These are phyloP conservation scores for Centruroides vittatus DNA, from an alignment of 1,140 invertebrate genomes.

Conservation along the genomic window DNA sequence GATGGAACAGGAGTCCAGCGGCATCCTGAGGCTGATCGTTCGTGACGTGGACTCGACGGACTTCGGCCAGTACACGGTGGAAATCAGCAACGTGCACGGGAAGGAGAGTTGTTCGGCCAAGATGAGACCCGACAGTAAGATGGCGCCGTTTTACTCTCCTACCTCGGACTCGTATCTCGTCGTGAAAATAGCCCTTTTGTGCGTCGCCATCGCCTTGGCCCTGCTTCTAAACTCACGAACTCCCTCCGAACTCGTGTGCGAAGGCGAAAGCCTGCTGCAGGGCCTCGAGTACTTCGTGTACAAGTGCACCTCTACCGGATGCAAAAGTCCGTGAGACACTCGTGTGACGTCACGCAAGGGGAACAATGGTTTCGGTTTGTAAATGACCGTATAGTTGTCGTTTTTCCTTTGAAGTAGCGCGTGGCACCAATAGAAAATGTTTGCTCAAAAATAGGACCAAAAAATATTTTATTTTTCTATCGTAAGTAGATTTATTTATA, in stretches of 20 bases:
- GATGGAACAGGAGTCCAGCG: conserved; percentile 65
- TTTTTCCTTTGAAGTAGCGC: too few species aligned
- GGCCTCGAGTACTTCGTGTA: conserved; percentile 8
- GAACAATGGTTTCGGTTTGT: too few species aligned
- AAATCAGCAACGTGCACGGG: conserved; percentile 67
- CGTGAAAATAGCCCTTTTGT: neutral
- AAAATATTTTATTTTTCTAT: too few species aligned
- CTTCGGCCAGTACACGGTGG: conserved; percentile 63
- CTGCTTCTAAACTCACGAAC: neutral
- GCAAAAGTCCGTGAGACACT: neutral
- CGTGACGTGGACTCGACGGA: conserved; percentile 53
- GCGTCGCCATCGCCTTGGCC: neutral
- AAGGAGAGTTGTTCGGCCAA: conserved; percentile 65
- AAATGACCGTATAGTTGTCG: too few species aligned
- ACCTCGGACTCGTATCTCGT: neutral
- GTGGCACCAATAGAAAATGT: too few species aligned
- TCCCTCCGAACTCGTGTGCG: conserved; percentile 8
- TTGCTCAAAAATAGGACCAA: too few species aligned
- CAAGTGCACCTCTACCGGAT: conserved; percentile 6
- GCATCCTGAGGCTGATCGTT: conserved; percentile 55
- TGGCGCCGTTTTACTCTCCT: conserved; percentile 4
- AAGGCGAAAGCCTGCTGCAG: neutral
- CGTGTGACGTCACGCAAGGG: too few species aligned
- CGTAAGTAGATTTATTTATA: too few species aligned
- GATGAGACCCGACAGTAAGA: conserved; percentile 65